Evolutionary conservation across 2,797 vertebrate genomes (phyloP), one percentile per base, ranked within the genome.

Genomic region (Falco novaeseelandiae): DNA sequence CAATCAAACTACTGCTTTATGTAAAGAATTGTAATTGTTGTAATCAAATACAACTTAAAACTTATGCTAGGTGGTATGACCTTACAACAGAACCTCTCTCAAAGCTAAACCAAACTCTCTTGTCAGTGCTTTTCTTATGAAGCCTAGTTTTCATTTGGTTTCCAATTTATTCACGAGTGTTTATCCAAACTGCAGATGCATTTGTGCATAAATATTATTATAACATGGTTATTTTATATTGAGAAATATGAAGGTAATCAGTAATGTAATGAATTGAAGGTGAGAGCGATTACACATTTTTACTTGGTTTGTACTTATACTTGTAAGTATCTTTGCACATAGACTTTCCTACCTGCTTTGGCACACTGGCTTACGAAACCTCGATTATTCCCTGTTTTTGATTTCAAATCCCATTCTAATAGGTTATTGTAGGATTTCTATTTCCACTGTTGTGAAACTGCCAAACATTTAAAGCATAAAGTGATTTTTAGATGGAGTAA

Each of bases 121-220:
- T 83, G 17, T 79, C 44, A 38, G 25, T 71, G 30, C 6, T 63
- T 93, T 63, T 90, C 57, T 67, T 57, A 52, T 3, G 18, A 81
- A 78, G 20, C 44, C 27, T 83, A 30, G 4, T 86, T 78, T 88
- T 89, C 69, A 67, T 12, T 65, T 4, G 10, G 10, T 65, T 95
- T 92, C 57, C 67, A 42, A 83, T 74, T 87, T 86, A 95, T 81
- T 92, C 52, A 67, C 17, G 44, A 81, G 14, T 86, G 69, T 90
- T 93, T 92, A 92, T 63, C 21, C 48, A 86, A 90, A 90, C 61
- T 78, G 83, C 36, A 72, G 44, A 88, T 71, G 52, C 40, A 81
- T 55, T 88, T 92, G n/a, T 81, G 73, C 52, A 86, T 63, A 90
- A 88, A 90, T 83, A 74, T 52, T 81, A 94, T 83, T 88, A 90